Percentiles rank a stretch among this genome's conserved stretches.
These are phyloP conservation scores for Cylindroiulus punctatus DNA, from an alignment of 2,888 invertebrate species.

Conservation along the genomic window DNA sequence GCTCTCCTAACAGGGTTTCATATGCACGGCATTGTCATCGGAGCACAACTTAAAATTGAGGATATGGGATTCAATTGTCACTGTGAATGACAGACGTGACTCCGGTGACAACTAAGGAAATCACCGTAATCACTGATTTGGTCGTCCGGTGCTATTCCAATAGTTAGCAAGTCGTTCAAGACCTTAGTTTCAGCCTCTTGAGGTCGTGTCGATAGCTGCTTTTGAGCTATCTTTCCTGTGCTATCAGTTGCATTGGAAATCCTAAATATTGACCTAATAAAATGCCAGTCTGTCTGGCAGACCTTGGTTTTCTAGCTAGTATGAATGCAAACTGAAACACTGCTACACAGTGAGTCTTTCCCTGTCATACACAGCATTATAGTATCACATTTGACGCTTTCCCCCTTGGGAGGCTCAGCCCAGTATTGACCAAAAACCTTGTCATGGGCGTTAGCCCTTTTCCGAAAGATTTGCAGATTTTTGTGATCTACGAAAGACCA, in stretches of 20 bases:
- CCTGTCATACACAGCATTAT: no score
- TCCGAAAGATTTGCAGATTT: no score
- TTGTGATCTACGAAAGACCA: no score
- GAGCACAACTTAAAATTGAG: conserved; percentile 9
- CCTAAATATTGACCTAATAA: neutral
- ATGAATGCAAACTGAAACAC: neutral
- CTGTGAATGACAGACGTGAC: neutral
- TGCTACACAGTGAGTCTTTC: neutral
- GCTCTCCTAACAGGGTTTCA: neutral
- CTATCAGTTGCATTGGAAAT: no score
- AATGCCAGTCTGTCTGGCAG: neutral
- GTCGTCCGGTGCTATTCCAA: neutral
- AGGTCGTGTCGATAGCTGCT: no score
- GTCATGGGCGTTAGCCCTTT: neutral
- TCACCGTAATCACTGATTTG: neutral
- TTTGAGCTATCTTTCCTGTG: no score
- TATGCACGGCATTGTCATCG: neutral
- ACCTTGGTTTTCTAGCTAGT: neutral
- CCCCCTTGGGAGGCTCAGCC: neutral
- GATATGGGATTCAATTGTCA: conserved; percentile 18
- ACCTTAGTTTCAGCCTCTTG: no score
- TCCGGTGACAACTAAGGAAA: no score
- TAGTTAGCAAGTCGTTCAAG: no score
- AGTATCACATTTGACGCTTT: neutral
- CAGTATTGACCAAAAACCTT: neutral